Evolutionary conservation across 2,888 invertebrate species (phyloP), one percentile per base, ranked within the genome.

Genomic region (Exocentrus adspersus): DNA sequence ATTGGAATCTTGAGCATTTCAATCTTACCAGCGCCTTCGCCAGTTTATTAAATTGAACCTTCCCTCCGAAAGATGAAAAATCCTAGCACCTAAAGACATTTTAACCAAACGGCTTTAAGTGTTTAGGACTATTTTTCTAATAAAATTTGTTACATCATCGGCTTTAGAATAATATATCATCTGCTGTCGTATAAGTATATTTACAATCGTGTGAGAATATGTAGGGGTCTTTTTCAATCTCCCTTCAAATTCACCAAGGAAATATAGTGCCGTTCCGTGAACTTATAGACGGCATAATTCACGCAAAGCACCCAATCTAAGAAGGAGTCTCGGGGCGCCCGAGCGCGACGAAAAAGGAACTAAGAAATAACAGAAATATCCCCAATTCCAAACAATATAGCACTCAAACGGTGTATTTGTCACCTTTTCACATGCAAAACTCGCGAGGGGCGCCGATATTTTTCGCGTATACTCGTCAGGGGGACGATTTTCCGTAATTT

Each of bases 401-500:
- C 77, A 76, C 77, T 77, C 77, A 78, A 78, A 77, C 76, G 77
- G 71, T 76, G 77, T 78, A 79, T 80, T 80, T 79, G 79, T 80
- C 79, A 80, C 79, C 79, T 79, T 79, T 80, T 70, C 70, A 70
- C 66, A 79, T 80, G 80, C 80, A 79, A 80, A 77, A 76, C 69
- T 70, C 72, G 66, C 73, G 67, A 69, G 63, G 62, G 73, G 64
- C 64, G 69, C 70, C 74, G 74, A 79, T 78, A 78, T 77, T 76
- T 76, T 75, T 75, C 77, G 74, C 76, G 75, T 77, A 78, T 76
- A 73, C 75, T 73, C 78, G 79, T 77, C 79, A 70, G 69, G 80
- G 80, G 80, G 74, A 74, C 79, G 76, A 79, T 81, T 80, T 74
- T 66, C 62, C 70, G 78, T 80, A 79, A 81, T 80, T 80, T 81